phyloP scores from a whole-genome alignment of 2,113 vertebrate species.

The Periophthalmodon schlosseri region DNA sequence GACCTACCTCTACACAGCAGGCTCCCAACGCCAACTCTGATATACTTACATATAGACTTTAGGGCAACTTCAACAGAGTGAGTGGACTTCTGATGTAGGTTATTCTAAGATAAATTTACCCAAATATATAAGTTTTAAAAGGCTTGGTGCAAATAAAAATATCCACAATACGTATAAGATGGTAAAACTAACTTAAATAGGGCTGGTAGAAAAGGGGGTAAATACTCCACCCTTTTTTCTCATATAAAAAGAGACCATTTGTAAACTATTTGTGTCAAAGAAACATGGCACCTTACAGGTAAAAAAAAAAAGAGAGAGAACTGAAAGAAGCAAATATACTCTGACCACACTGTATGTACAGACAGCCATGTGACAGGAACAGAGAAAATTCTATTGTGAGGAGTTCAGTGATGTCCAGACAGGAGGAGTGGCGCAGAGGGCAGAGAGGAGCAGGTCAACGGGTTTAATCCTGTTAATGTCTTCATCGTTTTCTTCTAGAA shows the following conservation, averaged over 20 bases:
- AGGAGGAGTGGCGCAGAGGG: background rate
- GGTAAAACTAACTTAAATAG: too few relatives aligned
- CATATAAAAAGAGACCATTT: too few relatives aligned
- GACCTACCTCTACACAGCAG: constrained; percentile 16
- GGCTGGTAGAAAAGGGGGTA: too few relatives aligned
- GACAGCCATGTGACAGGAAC: background rate
- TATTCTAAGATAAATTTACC: background rate
- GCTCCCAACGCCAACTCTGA: background rate
- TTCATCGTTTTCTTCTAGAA: background rate
- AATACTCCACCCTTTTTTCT: too few relatives aligned
- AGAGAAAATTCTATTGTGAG: background rate
- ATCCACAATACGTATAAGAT: too few relatives aligned
- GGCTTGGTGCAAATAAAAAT: too few relatives aligned
- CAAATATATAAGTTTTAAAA: too few relatives aligned
- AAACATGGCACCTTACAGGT: too few relatives aligned
- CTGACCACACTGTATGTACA: background rate
- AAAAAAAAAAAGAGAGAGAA: too few relatives aligned
- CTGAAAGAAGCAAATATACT: background rate
- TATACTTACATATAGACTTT: background rate
- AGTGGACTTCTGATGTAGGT: background rate
- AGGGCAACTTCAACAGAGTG: background rate
- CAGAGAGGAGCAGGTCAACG: background rate
- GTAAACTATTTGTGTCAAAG: too few relatives aligned
- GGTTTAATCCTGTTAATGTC: constrained; percentile 1
- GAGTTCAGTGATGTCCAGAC: background rate